phyloP scores from a whole-genome alignment of 2,888 invertebrate genomes.

The Dendrolimus houi region DNA sequence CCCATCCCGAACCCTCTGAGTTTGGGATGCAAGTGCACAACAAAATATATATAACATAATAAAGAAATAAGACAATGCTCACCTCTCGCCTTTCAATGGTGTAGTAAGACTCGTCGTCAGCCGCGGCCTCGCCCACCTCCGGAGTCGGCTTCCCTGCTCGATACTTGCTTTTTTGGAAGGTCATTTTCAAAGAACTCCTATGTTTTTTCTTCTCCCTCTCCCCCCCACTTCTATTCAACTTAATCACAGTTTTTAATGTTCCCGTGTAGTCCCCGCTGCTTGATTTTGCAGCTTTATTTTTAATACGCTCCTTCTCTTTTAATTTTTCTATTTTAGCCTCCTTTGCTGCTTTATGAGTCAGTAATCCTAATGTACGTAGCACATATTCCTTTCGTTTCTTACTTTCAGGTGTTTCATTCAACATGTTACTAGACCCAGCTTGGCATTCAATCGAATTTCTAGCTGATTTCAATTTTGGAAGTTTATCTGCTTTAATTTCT shows the following conservation, averaged over 20 bases:
- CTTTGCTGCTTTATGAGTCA: conserved; percentile 85
- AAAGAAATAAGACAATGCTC: conserved; percentile 18
- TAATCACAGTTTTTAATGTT: conserved; percentile 89
- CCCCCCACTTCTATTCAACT: conserved; percentile 78
- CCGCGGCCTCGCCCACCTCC: conserved; percentile 46
- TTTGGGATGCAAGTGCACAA: too few species aligned
- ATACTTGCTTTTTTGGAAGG: conserved; percentile 82
- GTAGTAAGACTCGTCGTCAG: conserved; percentile 74
- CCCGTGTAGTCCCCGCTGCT: conserved; percentile 81
- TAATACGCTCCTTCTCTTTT: conserved; percentile 65
- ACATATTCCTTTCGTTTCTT: conserved; percentile 84
- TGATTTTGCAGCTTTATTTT: conserved; percentile 40
- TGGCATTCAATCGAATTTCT: conserved; percentile 36
- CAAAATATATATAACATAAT: too few species aligned
- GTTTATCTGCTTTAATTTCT: conserved; percentile 22
- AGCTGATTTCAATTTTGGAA: conserved; percentile 35
- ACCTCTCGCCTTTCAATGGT: conserved; percentile 80
- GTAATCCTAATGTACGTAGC: conserved; percentile 82
- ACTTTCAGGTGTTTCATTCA: conserved; percentile 77
- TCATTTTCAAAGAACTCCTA: conserved; percentile 85
- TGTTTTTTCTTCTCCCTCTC: conserved; percentile 77
- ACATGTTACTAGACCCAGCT: conserved; percentile 52
- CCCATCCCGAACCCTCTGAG: too few species aligned
- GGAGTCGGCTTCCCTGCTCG: conserved; percentile 73
- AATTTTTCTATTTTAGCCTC: conserved; percentile 78